phyloP scores from a whole-genome alignment of 2,888 invertebrate genomes.

The Escarpia spicata region DNA sequence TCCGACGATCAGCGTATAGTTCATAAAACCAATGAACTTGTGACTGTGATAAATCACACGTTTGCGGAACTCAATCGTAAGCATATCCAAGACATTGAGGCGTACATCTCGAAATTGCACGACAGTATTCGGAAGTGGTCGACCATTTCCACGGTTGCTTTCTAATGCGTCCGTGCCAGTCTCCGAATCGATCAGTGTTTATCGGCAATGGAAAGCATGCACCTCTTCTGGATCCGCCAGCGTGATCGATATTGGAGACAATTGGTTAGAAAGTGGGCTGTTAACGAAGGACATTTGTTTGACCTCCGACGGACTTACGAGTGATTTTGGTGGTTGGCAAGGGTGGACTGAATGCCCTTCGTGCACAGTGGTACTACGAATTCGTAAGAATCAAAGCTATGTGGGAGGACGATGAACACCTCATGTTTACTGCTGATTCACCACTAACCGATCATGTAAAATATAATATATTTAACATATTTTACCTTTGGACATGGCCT shows the following conservation, averaged over 20 bases:
- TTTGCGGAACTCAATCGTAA: background rate
- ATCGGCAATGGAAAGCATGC: background rate
- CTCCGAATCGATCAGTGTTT: background rate
- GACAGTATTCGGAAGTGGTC: background rate
- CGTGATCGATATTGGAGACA: background rate
- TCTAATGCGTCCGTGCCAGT: background rate
- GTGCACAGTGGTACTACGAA: background rate
- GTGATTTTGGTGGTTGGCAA: background rate
- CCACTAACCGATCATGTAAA: background rate
- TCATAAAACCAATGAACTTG: background rate
- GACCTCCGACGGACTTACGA: background rate
- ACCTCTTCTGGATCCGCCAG: background rate
- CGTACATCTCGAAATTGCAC: background rate
- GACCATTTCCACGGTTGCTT: background rate
- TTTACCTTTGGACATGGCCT: conserved; percentile 22
- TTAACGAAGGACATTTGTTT: background rate
- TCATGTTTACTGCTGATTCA: background rate
- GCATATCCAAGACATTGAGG: conserved; percentile 17
- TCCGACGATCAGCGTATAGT: background rate
- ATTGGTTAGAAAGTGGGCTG: background rate
- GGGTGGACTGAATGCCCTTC: background rate
- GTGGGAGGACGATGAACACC: background rate
- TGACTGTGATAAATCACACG: conserved; percentile 9
- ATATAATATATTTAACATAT: too few relatives aligned
- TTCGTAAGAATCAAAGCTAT: background rate